Evolutionary conservation across 2,113 vertebrate genomes (phyloP), one percentile per base, ranked within the genome.

Genomic region (Brachyhypopomus gauderio): DNA sequence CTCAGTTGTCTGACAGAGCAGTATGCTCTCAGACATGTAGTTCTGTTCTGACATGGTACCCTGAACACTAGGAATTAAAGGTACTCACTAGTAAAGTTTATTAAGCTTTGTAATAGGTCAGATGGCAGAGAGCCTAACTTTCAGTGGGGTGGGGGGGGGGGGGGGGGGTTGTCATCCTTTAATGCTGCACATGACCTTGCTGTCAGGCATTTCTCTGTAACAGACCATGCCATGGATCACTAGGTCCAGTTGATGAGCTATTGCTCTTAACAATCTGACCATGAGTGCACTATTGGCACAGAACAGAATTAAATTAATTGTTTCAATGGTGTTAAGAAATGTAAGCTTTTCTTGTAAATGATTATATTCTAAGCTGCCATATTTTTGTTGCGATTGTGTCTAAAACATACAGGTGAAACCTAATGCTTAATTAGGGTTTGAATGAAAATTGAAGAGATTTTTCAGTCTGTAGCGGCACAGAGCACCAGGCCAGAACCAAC

Each of bases 1-100:
- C 3, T 3, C 14, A 30, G 16, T 16, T 4, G n/a, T 63, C 23
- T 22, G n/a, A 23, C 22, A n/a, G n/a, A 23, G 2, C 5, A 62
- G 20, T 22, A 1, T 48, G 45, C 45, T 23, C 59, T 23, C 22
- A 9, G 38, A 80, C 38, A 52, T 14, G 45, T 52, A 27, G 27
- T 22, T 55, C 5, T 58, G 23, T 30, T 41, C 55, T 58, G 20
- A 19, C 56, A 58, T 17, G 11, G 17, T 25, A 17, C 6, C 3
- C 74, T 76, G 41, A 59, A 6, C 52, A 45, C 14, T 56, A 77
- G 69, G 56, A 9, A 38, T 36, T 59, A 38, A 67, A 79, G 66
- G 58, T 56, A 22, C 25, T 74, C 34, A 48, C 30, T 59, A 17
- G n/a, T 27, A 66, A 30, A 17, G 69, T 6, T 79, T 27, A 52